Base-by-base conservation (phyloP, 92 coral and sea anemone species). In the Zoanthus gigantus region DNA sequence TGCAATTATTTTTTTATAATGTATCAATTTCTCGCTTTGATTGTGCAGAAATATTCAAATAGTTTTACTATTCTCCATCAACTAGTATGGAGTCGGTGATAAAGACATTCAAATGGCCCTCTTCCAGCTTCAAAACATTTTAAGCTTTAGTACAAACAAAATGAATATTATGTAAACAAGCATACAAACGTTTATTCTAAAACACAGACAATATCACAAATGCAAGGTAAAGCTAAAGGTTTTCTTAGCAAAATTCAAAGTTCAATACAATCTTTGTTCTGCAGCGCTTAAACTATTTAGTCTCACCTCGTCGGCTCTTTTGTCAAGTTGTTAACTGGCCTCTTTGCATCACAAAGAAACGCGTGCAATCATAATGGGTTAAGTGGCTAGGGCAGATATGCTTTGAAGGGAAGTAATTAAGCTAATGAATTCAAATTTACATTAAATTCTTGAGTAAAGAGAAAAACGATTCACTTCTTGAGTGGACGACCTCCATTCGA, bases 271-370 rank as follows among this genome's bases (percentile, higher is more conserved):
- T 3, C 12, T 28, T 77, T 52, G 67, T 11, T 77, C 28, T 77
- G 23, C 31, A 30, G n/a, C 68, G 23, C 34, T 77, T 53, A 77
- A 1, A 77, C 13, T 30, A 48, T 54, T 77, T 77, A 28, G 81
- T 76, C 61, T 76, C 44, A 63, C 66, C 29, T 76, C 45, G 65
- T 76, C 81, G n/a, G 58, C 29, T 76, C 45, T 76, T 10, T 76
- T 76, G 81, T 76, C 23, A 15, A 14, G 32, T 6, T 8, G 81
- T 76, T 76, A 48, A 56, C 34, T 76, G 1, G 44, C 28, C 34
- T 29, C 46, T 77, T 77, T 77, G 67, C 82, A 77, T 77, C n/a
- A 77, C 82, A 77, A 77, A 29, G 53, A 42, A 54, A 77, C 65
- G 16, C 45, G 82, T 77, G 82, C 67, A 53, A 77, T 77, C 54